Percentiles rank a stretch among this genome's conserved stretches.
Conservation (phyloP, 2,113 vertebrate species). For the Taurulus bubalis region DNA sequence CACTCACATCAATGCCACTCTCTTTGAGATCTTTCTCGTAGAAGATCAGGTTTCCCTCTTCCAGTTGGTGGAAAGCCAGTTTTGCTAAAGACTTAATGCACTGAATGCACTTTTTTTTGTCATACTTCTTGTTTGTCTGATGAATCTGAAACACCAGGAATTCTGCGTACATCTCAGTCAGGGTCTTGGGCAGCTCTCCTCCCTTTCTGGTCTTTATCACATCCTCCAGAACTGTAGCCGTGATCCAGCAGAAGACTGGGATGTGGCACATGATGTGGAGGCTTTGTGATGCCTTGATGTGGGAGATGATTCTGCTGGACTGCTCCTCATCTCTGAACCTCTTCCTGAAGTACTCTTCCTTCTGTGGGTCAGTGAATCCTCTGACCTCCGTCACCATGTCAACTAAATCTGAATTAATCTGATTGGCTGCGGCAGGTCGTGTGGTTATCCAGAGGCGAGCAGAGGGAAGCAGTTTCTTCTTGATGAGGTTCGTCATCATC, state of each 20-base stretch:
- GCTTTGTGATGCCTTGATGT: constrained; percentile 28
- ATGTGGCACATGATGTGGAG: constrained; percentile 54
- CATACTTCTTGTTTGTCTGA: neutral
- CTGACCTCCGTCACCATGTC: neutral
- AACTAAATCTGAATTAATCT: neutral
- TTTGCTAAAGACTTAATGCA: neutral
- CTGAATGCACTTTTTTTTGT: neutral
- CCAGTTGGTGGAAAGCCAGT: neutral
- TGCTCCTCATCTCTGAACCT: neutral
- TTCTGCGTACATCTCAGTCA: constrained; percentile 46
- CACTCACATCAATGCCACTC: constrained; percentile 14
- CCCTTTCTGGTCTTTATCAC: constrained; percentile 5
- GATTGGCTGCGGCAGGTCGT: neutral
- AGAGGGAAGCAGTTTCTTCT: too few relatives aligned
- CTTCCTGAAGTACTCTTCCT: too few relatives aligned
- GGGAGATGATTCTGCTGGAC: constrained; percentile 18
- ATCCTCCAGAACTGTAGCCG: constrained; percentile 39
- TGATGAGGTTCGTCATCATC: too few relatives aligned
- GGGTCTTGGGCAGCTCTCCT: constrained; percentile 43
- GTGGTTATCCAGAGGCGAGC: too few relatives aligned
- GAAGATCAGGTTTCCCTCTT: neutral
- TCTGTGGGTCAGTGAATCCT: neutral
- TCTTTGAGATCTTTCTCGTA: constrained; percentile 27
- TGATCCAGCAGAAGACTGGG: constrained; percentile 51
- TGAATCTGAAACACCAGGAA: constrained; percentile 28